Evolutionary conservation across 2,888 invertebrate species (phyloP).

Genomic region (Psococerastis gibbosa): DNA sequence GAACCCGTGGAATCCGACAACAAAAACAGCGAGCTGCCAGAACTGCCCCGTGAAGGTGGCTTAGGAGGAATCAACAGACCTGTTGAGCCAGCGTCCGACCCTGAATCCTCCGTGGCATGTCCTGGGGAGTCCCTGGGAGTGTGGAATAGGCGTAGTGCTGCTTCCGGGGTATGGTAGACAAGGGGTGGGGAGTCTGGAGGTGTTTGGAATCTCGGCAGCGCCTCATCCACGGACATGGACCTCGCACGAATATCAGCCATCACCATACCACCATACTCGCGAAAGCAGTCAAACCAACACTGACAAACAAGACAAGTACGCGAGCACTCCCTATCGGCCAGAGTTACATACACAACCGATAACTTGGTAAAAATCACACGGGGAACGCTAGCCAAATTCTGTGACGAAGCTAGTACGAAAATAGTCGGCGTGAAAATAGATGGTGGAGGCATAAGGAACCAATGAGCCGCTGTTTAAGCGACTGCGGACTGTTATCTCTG

Average conservation of each 20-base stretch:
- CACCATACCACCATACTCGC: background rate
- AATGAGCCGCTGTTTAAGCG: background rate
- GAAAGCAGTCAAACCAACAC: too few species aligned
- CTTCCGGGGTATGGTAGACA: too few species aligned
- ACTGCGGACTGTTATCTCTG: too few species aligned
- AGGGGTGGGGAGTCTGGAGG: background rate
- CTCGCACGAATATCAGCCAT: background rate
- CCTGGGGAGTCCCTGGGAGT: background rate
- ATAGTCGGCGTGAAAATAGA: background rate
- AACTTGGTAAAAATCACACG: constrained; percentile 8
- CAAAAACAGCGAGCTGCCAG: background rate
- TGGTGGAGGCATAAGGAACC: background rate
- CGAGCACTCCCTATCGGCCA: background rate
- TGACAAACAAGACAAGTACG: background rate
- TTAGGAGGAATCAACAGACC: background rate
- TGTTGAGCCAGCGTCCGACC: background rate
- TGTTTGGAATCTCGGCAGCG: background rate
- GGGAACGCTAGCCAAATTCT: constrained; percentile 6
- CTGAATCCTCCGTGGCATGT: background rate
- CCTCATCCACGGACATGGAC: background rate
- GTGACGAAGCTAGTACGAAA: constrained; percentile 9
- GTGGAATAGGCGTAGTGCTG: background rate
- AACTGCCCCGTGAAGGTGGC: background rate
- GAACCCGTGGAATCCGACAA: background rate
- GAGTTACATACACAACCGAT: background rate